A percentile compares a stretch with the other conserved stretches of the same genome.
Evolutionary conservation across 2,113 vertebrate species (phyloP).

Genomic region (Ploceus nigricollis): DNA sequence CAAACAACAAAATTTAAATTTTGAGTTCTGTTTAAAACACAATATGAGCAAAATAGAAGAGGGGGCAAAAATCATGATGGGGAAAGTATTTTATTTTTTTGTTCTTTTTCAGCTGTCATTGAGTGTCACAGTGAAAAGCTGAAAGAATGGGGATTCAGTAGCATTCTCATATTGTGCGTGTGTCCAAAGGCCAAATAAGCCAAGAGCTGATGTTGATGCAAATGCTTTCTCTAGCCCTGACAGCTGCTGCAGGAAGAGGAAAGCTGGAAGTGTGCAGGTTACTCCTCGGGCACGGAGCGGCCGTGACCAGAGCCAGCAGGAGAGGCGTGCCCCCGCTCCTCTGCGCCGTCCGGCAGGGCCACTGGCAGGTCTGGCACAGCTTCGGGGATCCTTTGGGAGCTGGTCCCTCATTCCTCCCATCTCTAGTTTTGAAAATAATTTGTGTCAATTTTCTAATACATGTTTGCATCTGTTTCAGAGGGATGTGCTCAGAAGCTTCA

Average conservation of each 20-base stretch:
- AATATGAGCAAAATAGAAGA: neutral
- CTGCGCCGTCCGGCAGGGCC: conserved; percentile 91
- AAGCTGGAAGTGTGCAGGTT: conserved; percentile 88
- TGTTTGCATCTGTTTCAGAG: neutral
- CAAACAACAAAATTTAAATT: neutral
- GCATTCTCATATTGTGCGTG: rapidly evolving
- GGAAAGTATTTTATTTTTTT: neutral
- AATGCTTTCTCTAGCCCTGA: conserved; percentile 77
- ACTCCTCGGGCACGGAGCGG: conserved; percentile 80
- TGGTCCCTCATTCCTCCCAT: rapidly evolving
- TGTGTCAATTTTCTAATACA: rapidly evolving
- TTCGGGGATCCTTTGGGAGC: rapidly evolving
- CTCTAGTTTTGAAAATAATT: no score
- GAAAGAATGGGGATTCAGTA: neutral
- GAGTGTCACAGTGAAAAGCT: neutral
- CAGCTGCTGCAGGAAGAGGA: conserved; percentile 89
- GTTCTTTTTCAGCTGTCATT: neutral
- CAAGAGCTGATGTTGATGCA: neutral
- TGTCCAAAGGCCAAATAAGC: neutral
- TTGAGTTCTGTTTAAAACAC: neutral
- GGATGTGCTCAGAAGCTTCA: neutral
- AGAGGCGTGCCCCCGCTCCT: conserved; percentile 85
- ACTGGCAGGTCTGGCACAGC: conserved; percentile 86
- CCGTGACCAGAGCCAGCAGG: conserved; percentile 83
- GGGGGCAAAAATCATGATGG: neutral